A percentile compares a stretch with the other conserved stretches of the same genome.
phyloP scores from a whole-genome alignment of 2,113 vertebrate species.

The Hemiscyllium ocellatum region DNA sequence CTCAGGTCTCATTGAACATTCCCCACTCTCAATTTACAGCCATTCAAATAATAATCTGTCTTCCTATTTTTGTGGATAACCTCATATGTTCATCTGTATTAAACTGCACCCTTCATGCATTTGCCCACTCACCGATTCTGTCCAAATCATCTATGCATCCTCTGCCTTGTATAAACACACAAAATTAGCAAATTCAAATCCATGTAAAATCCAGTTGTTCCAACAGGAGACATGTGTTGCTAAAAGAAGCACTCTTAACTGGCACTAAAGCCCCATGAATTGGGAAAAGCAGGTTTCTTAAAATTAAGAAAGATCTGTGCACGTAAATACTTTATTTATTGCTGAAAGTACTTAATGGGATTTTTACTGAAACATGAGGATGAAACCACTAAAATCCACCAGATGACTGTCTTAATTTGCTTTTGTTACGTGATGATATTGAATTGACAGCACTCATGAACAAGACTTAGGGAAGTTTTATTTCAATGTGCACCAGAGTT shows the following conservation, averaged over 20 bases:
- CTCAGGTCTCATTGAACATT: no score
- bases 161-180: background rate
- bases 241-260: background rate
- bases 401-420: background rate
- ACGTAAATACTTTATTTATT: background rate
- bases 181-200: background rate
- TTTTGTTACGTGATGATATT: background rate
- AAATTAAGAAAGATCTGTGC: background rate
- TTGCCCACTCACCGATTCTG: no score
- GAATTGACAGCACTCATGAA: background rate
- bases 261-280: background rate
- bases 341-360: background rate
- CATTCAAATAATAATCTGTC: no score
- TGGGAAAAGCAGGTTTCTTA: background rate
- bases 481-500: background rate
- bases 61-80: no score
- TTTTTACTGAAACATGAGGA: background rate
- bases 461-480: background rate
- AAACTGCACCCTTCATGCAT: no score
- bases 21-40: no score
- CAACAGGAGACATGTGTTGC: background rate
- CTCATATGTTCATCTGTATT: no score
- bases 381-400: background rate
- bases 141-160: no score
- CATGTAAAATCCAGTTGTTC: background rate